Base-by-base conservation (phyloP, 2,888 invertebrate genomes). In the Apotomis turbidana region DNA sequence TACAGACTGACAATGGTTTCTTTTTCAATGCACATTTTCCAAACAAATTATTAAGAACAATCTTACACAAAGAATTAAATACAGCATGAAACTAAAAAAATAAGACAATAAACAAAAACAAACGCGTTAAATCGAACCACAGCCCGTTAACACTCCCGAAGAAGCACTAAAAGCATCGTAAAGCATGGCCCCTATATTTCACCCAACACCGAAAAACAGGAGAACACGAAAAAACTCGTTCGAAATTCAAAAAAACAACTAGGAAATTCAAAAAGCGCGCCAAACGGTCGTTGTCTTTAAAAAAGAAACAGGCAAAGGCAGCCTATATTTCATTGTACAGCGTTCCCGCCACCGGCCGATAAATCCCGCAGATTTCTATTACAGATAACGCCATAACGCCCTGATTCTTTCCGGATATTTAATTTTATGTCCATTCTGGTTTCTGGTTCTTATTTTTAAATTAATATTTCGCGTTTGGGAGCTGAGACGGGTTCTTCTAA, bases 361-460 rank as follows among this genome's bases (percentile, higher is more conserved):
- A 75, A 75, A 75, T 75, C 73, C 27, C 75, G 72, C 61, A 61
- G 75, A 75, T 75, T 75, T 75, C 75, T 75, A 75, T 75, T 75
- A 70, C 74, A 75, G 75, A 75, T 75, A 73, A 72, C 74, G 74
- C 75, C 70, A 68, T 68, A 72, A 72, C 72, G 72, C 62, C 68
- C 72, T 74, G 75, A 70, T 75, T 75, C 75, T 75, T 75, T 75
- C 70, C 74, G 75, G 75, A 74, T 75, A 74, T 75, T 75, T 75
- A 75, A 75, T 75, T 75, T 75, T 75, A 75, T 75, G 75, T 75
- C 75, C 75, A 70, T 75, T 71, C 68, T 61, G 64, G 64, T 58
- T 70, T 66, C 68, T 64, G 66, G 67, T 70, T 67, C 72, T 74
- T 74, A 73, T 73, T 73, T 74, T 74, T 62, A 72, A 74, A 63